Evolutionary conservation across 2,797 vertebrate species (phyloP).

Genomic region (Heterohyrax brucei): DNA sequence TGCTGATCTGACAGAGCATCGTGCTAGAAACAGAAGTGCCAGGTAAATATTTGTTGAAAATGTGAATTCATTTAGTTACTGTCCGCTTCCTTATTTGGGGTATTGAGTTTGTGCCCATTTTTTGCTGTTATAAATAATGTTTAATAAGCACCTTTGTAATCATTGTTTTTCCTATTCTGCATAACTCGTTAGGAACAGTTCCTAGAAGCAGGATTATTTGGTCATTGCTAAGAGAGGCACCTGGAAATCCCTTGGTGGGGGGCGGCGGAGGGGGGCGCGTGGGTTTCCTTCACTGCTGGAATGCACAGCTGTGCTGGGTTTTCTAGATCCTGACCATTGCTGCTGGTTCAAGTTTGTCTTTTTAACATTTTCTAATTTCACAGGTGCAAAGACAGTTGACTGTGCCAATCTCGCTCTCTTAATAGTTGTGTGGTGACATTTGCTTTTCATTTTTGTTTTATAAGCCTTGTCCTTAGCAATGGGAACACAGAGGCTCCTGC

Average conservation of each 20-base stretch:
- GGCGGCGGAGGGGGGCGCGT: too few relatives aligned
- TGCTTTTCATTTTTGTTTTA: constrained; percentile 47
- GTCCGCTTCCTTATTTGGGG: neutral
- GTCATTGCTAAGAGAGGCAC: neutral
- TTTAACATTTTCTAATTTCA: constrained; percentile 39
- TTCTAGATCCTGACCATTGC: neutral
- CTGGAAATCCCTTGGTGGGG: neutral
- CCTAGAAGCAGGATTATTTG: neutral
- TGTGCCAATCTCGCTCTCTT: constrained; percentile 43
- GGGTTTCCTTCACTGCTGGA: neutral
- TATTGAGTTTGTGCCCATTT: neutral
- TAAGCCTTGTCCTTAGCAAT: neutral
- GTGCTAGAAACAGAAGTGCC: neutral
- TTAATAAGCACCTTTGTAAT: neutral
- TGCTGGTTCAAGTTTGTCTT: neutral
- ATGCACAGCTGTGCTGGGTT: neutral
- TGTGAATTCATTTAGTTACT: neutral
- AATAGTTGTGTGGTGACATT: neutral
- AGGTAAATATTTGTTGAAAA: constrained; percentile 23
- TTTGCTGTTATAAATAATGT: neutral
- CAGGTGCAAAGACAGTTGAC: constrained; percentile 27
- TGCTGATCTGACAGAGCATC: neutral
- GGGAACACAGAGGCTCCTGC: neutral
- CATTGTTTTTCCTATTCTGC: neutral
- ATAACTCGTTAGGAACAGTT: neutral